Base-by-base conservation (phyloP, 1,140 invertebrate genomes). In the Drosophila baimaii region DNA sequence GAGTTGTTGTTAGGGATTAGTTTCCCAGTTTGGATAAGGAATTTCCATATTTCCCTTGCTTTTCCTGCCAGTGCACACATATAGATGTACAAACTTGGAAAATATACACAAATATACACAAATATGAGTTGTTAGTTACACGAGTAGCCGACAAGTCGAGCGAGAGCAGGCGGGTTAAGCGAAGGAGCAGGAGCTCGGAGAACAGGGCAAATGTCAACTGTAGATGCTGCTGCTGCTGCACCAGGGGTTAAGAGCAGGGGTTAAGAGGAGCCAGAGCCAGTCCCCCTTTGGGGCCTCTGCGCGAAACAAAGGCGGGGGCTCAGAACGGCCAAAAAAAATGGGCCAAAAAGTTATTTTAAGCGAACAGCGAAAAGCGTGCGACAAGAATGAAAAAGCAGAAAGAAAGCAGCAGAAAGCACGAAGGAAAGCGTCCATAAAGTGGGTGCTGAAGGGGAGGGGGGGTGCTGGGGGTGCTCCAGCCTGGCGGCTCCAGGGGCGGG, bases 321-420 rank as follows among this genome's bases (percentile, higher is more conserved):
- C 12, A 19, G 31, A 41, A 74, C 49, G 73, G 80, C 31, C 13
- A 13, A 13, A 47, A 31, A 52, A 54, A 89, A 88, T 89, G 84
- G 85, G 85, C 77, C 84, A 88, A 89, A 86, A 88, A 84, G 84
- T 88, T 88, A 88, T 88, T 88, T 88, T 89, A 88, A 83, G 84
- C 68, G 76, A 72, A 81, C 65, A 37, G 63, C 59, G 55, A 56
- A 63, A 70, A 62, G 66, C 72, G 81, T 77, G 81, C 64, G 77
- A 69, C 56, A 54, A 64, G 75, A 66, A 62, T 63, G 52, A 29
- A 31, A 56, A 33, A 27, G 31, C 51, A 52, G 64, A 39, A 54
- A 49, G 39, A 81, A 81, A 43, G 43, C 52, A 31, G 56, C 52
- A 25, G 59, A 57, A 61, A 62, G 56, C 56, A 46, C n/a, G 51